Percentiles rank a stretch among this genome's conserved stretches.
Evolutionary conservation across 2,797 vertebrate species (phyloP).

Genomic region (Sternotherus odoratus): DNA sequence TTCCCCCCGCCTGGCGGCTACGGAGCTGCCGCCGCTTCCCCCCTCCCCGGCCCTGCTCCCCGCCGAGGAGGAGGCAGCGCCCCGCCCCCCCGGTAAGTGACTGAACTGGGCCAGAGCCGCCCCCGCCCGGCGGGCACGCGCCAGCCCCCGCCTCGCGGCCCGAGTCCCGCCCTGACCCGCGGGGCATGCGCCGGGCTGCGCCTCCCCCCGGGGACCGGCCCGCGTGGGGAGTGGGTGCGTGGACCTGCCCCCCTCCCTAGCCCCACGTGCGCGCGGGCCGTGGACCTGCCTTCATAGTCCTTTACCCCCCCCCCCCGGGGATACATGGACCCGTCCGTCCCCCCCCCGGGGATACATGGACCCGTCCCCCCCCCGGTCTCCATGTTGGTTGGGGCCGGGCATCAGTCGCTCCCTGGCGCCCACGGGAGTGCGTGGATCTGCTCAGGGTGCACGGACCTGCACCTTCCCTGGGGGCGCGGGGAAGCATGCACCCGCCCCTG

Average conservation of each 20-base stretch:
- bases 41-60: not conserved
- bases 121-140: not conserved
- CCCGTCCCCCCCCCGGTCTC: not conserved
- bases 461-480: not conserved
- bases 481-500: not conserved
- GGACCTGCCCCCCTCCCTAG: not conserved
- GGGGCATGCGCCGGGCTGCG: not conserved
- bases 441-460: not conserved
- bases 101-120: not conserved
- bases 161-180: not conserved
- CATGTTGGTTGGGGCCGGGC: not conserved
- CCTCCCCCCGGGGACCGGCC: not conserved
- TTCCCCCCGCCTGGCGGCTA: conserved; percentile 36
- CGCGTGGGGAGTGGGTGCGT: not conserved
- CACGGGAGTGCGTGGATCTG: too few relatives aligned
- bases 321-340: not conserved
- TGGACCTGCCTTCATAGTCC: not conserved
- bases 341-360: not conserved
- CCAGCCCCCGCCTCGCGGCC: not conserved
- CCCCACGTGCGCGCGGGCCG: not conserved
- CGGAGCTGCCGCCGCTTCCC: conserved; percentile 8
- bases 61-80: not conserved
- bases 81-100: conserved; percentile 18
- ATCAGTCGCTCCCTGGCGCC: not conserved
- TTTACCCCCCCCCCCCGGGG: not conserved